Percentiles rank a stretch among this genome's conserved stretches.
phyloP scores from a whole-genome alignment of 1,140 invertebrate genomes.

The Heliconius eleuchia region DNA sequence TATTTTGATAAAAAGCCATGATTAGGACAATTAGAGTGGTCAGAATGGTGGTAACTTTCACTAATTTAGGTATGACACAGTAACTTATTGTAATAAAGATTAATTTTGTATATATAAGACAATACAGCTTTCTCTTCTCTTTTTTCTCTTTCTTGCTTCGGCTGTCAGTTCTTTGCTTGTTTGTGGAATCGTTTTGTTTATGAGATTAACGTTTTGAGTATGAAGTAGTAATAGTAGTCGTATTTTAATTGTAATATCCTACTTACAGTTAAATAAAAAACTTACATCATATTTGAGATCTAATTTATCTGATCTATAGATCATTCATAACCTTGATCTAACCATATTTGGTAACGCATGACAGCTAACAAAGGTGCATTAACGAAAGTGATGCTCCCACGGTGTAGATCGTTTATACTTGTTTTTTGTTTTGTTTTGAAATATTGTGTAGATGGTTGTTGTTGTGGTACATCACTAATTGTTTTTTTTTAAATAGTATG shows the following conservation, averaged over 20 bases:
- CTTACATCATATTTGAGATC: neutral
- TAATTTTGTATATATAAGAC: neutral
- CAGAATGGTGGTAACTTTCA: neutral
- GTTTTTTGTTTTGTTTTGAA: neutral
- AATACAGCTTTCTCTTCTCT: neutral
- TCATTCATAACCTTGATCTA: slow-evolving; percentile 2
- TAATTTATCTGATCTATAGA: slow-evolving; percentile 10
- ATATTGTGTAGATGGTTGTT: neutral
- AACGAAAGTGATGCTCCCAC: slow-evolving; percentile 11
- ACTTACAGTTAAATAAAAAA: neutral
- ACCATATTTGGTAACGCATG: slow-evolving; percentile 1
- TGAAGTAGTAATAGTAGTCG: neutral
- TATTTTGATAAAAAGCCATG: neutral
- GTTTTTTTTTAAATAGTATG: neutral
- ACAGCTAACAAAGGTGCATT: slow-evolving; percentile 9
- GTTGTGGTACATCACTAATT: neutral
- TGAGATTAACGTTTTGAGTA: neutral
- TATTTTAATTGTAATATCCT: neutral
- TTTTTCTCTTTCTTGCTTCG: neutral
- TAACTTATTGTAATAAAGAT: neutral
- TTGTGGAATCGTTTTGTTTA: neutral
- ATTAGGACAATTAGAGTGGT: neutral
- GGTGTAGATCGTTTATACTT: neutral
- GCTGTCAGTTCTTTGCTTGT: neutral
- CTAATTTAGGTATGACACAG: neutral